Base-by-base conservation (phyloP, 23 tunicate genomes). In the Ascidia mentula region DNA sequence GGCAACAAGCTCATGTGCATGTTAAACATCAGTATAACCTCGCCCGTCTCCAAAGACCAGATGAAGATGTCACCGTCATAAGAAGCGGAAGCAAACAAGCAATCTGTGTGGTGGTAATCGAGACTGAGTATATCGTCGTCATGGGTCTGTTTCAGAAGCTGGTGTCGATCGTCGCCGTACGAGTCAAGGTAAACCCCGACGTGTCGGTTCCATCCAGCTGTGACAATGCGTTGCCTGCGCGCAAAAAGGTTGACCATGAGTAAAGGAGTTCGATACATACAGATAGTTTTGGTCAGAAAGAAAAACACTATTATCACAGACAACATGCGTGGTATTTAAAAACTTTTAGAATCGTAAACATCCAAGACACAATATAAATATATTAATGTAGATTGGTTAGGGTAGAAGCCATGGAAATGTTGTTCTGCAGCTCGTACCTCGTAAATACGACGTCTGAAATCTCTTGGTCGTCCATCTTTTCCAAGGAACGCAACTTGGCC, bases 61-160 rank as follows among this genome's bases (percentile, higher is more conserved):
- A 91, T 22, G 60, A 26, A 91, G 36, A 91, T 81, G 77, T 91
- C 97, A 5, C 97, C 97, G 46, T 91, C 89, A 78, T 91, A 91
- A 0, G 97, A 89, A 2, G 97, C 70, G 3, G 97, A 81, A 0
- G 84, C 97, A 0, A 91, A 61, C 5, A 77, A 13, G 22, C 33
- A 28, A 38, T 91, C 87, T 40, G 59, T 38, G 3, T 77, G 73
- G 69, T 86, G 87, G 69, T 78, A 82, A 60, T 91, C 97, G 80
- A 91, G 0, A 34, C 87, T 37, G 77, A 87, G 42, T 31, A 91
- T 86, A 37, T 91, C 97, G 40, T 91, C 97, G 6, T 46, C 45
- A 59, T 91, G 97, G 20, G 77, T 86, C 60, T 78, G 83, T 24
- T 77, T 38, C 1, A 91, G 59, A 45, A 79, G 26, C 32, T 75